Evolutionary conservation across 2,797 vertebrate genomes (phyloP), one percentile per base, ranked within the genome.

Genomic region (Echeneis naucrates): DNA sequence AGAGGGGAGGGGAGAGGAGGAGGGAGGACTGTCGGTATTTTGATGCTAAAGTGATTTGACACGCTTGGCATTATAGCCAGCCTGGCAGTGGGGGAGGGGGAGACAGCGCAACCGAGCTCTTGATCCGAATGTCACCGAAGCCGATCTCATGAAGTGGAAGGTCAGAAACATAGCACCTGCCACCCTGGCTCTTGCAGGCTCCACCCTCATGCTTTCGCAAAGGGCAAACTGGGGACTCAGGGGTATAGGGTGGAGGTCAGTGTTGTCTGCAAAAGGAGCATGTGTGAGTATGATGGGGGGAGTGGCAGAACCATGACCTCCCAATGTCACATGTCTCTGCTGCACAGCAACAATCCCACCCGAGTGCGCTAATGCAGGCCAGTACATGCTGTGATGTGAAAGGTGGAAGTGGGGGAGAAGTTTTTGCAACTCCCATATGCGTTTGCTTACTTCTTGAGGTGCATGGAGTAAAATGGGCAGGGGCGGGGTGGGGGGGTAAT

Each of bases 121-220:
- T 91, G 91, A 93, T 93, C 89, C 83, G 92, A 95, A 95, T 93
- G 92, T 94, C 94, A 94, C 88, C 76, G 86, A 88, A 91, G 92
- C 85, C 83, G 90, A 94, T 94, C 91, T 94, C 91, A 93, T 92
- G 91, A 94, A 94, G 93, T 87, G 91, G 93, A 94, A 94, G 94
- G 93, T 94, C 93, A 91, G 85, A 81, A 85, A 81, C 68, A 60
- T 88, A 88, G 90, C 93, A 94, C 93, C 93, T 94, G 92, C 90
- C 91, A 72, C 88, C 90, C 87, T 33, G 0, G 83, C 69, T 75
- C 11, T 21, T 21, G 2, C 44, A 75, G 59, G 38, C 73, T 26
- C 35, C n/a, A 5, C 78, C 79, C 68, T 68, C 51, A 12, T 3
- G 17, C 58, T 64, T 48, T 71, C 5, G 16, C 48, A 70, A 81